phyloP scores from a whole-genome alignment of 2,113 vertebrate species.

The Jaculus jaculus region DNA sequence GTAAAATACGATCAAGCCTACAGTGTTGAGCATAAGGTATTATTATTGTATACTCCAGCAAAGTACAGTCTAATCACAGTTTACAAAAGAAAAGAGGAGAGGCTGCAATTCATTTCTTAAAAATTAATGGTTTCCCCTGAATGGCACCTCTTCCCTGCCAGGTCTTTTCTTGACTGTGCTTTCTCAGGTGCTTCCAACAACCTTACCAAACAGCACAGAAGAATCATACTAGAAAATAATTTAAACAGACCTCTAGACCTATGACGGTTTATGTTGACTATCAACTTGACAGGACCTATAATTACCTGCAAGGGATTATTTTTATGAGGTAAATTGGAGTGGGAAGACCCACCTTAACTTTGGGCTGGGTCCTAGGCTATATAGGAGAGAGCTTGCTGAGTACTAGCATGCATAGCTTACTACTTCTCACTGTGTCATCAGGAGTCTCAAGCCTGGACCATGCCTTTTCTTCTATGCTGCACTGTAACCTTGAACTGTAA shows the following conservation, averaged over 20 bases:
- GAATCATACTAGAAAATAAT: neutral
- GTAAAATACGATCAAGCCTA: conserved; percentile 52
- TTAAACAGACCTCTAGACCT: neutral
- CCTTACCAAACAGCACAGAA: conserved; percentile 22
- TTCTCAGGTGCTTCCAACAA: conserved; percentile 4
- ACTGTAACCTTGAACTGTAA: too few species aligned
- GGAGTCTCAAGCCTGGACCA: too few species aligned
- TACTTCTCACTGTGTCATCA: too few species aligned
- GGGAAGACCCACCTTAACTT: too few species aligned
- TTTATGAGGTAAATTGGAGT: too few species aligned
- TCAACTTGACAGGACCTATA: too few species aligned
- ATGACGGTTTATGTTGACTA: too few species aligned
- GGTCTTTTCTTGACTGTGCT: conserved; percentile 29
- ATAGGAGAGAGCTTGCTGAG: too few species aligned
- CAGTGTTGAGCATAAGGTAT: conserved; percentile 58
- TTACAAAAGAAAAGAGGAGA: conserved; percentile 58
- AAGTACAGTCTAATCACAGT: conserved; percentile 42
- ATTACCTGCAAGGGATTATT: too few species aligned
- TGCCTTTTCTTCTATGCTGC: too few species aligned
- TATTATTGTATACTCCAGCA: conserved; percentile 49
- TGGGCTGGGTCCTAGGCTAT: too few species aligned
- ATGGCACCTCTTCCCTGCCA: conserved; percentile 4
- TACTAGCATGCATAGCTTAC: too few species aligned
- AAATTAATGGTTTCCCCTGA: conserved; percentile 42
- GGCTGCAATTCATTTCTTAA: conserved; percentile 47